Evolutionary conservation across 2,888 invertebrate genomes (phyloP), one percentile per base, ranked within the genome.

Genomic region (Harpalus rubripes): DNA sequence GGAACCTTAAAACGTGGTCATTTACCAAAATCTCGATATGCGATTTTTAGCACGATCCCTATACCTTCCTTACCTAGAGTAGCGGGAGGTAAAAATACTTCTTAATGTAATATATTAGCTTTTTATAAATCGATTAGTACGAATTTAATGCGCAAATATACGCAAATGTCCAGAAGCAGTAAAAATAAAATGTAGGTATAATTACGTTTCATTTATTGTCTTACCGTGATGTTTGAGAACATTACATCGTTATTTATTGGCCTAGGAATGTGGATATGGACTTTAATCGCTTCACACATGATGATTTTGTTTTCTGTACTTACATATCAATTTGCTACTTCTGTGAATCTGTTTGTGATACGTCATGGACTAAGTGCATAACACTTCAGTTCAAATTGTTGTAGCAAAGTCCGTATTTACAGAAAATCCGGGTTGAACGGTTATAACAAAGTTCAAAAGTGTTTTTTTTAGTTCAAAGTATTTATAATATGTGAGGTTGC

Each of bases 171-270:
- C 41, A 56, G 8, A 76, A 18, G 1, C 56, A 76, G 22, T 44
- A 10, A 76, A 22, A 22, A 76, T 52, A 7, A n/a, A 44, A 16
- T 76, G 26, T 76, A 41, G 52, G 22, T 52, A 56, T 76, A 72
- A 72, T 52, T 76, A 76, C 44, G 56, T 52, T 15, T 76, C 76
- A 22, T 76, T 18, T 76, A 76, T 76, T 76, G 76, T 76, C 76
- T 76, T 39, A 18, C 76, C 52, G 22, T 5, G 68, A 0, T 26
- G 26, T 68, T 18, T 0, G 72, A 74, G 72, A 44, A 44, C 41
- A 52, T 12, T 52, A 52, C 12, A 74, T 16, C 12, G 15, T 32
- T 39, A 68, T 68, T 41, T 68, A 15, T 41, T 68, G 7, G 15
- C 68, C 15, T 32, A 10, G 39, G 68, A 7, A 39, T 68, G 39